These are phyloP conservation scores for Andrena bicolor DNA, from an alignment of 2,888 invertebrate species.

Conservation along the genomic window DNA sequence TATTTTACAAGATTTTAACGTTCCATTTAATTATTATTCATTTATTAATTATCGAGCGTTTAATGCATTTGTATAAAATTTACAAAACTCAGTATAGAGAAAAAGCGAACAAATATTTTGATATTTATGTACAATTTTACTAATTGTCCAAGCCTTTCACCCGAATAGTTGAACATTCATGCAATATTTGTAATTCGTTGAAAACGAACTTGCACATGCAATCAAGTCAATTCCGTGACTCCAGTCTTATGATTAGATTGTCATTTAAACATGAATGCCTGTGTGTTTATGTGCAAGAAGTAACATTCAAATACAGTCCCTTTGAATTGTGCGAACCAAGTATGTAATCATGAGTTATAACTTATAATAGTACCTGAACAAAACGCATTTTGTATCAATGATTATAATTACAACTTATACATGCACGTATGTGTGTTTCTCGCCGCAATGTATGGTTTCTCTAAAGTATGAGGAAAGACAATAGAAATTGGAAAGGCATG, in stretches of 20 bases:
- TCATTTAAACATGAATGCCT: not conserved
- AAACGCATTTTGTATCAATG: too few relatives aligned
- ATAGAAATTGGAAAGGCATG: not conserved
- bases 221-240: constrained; percentile 10
- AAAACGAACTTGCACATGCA: constrained; percentile 33
- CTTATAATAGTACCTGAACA: too few relatives aligned
- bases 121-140: too few relatives aligned
- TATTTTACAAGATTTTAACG: too few relatives aligned
- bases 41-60: too few relatives aligned
- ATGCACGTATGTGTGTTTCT: constrained; percentile 26
- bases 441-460: constrained; percentile 24
- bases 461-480: not conserved
- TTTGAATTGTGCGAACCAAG: not conserved
- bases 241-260: constrained; percentile 30
- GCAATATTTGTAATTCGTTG: constrained; percentile 11
- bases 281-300: not conserved
- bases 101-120: too few relatives aligned
- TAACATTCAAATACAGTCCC: not conserved
- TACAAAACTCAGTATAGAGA: too few relatives aligned
- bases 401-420: constrained; percentile 22
- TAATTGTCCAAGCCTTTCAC: constrained; percentile 1
- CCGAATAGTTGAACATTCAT: constrained; percentile 29
- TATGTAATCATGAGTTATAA: not conserved
- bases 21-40: too few relatives aligned
- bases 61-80: too few relatives aligned